A percentile compares a stretch with the other conserved stretches of the same genome.
Evolutionary conservation across 2,113 vertebrate species (phyloP).

Genomic region (Otolemur garnettii): DNA sequence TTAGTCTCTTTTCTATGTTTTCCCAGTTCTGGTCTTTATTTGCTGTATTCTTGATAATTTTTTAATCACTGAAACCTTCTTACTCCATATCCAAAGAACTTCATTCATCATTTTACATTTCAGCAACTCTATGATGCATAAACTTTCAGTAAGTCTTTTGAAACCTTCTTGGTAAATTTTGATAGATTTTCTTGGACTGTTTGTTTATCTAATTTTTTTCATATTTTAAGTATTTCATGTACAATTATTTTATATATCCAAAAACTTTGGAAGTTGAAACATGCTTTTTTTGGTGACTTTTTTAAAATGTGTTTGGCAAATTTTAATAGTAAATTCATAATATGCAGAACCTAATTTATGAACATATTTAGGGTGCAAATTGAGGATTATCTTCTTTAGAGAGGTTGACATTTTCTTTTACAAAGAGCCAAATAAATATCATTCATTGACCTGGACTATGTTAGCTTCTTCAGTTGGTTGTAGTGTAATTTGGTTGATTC

Average conservation of each 20-base stretch:
- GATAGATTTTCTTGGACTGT: not conserved
- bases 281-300: not conserved
- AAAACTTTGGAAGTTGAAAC: not conserved
- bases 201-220: not conserved
- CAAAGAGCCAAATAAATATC: not conserved
- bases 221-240: not conserved
- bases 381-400: not conserved
- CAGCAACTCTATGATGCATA: not conserved
- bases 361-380: not conserved
- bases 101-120: conserved; percentile 15
- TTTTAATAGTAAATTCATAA: not conserved
- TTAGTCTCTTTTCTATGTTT: not conserved
- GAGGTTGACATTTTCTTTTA: not conserved
- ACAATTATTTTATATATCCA: not conserved
- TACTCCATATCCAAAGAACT: not conserved
- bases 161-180: not conserved
- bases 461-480: not conserved
- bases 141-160: conserved; percentile 3
- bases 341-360: not conserved
- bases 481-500: not conserved
- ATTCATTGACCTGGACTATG: not conserved
- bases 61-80: not conserved
- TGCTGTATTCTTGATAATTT: not conserved
- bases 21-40: not conserved
- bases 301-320: not conserved